Conservation (phyloP, 2,113 vertebrate species). For the Bungarus multicinctus region DNA sequence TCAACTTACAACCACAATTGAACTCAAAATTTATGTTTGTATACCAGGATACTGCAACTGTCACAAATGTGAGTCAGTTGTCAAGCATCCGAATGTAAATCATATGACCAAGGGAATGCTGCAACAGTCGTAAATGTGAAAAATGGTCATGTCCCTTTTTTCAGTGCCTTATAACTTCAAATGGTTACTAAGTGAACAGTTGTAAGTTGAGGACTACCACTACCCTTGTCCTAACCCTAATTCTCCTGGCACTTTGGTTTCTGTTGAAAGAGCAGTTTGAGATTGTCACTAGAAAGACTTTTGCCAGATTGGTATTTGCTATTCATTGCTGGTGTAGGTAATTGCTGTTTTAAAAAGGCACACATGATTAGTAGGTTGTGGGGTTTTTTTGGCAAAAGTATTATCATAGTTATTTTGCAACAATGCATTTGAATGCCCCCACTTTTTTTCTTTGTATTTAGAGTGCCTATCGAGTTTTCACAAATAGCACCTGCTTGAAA, state of each 20-base stretch:
- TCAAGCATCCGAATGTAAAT: too few species aligned
- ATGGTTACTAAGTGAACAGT: too few species aligned
- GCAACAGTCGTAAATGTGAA: too few species aligned
- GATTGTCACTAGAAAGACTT: background rate
- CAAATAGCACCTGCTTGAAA: constrained; percentile 96
- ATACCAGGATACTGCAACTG: too few species aligned
- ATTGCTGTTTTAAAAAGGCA: background rate
- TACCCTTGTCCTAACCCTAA: too few species aligned
- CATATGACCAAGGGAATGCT: too few species aligned
- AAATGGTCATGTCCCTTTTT: too few species aligned
- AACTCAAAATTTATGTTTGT: too few species aligned
- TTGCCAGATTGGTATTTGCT: background rate
- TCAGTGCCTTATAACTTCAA: too few species aligned
- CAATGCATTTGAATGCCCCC: background rate
- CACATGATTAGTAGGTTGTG: background rate
- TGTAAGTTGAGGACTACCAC: too few species aligned
- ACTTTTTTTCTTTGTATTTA: constrained; percentile 51
- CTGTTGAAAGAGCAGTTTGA: background rate
- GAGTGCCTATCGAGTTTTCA: constrained; percentile 96
- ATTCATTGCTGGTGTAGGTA: background rate
- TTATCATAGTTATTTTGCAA: background rate
- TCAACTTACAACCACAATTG: too few species aligned
- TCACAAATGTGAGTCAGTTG: too few species aligned
- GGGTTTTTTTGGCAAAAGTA: background rate
- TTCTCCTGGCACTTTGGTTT: background rate